Base-by-base conservation (phyloP, 2,888 invertebrate genomes). In the Glyphotaelius pellucidus region DNA sequence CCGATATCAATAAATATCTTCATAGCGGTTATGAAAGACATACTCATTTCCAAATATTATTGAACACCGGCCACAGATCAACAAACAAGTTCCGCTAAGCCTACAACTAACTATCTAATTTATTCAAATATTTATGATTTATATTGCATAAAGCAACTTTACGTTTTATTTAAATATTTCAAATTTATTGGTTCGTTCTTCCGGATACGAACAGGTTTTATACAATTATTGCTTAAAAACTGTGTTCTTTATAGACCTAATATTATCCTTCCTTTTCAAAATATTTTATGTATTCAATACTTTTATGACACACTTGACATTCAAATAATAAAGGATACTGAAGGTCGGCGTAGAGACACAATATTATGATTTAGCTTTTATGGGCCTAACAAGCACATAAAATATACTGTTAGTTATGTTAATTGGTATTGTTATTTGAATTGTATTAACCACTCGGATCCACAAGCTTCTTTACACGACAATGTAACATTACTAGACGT, bases 71-170 rank as follows among this genome's bases (percentile, higher is more conserved):
- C 67, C 31, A 84, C 85, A 38, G 31, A n/a, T 85, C 87, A 67
- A 31, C 1, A 87, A 87, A 87, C 87, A 67, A 87, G 87, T 87
- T 87, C 32, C 31, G n/a, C n/a, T 42, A 30, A 86, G 86, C 86
- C 12, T 30, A 47, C 42, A 42, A 25, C 32, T 67, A 14, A 32
- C 52, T 67, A 67, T 52, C 87, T 87, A 87, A 87, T 87, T 87
- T 87, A 87, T 67, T 31, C 87, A 67, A n/a, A 87, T 87, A 87
- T 87, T 47, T 90, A 88, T 87, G 86, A 80, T 88, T 91, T 52
- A 88, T 42, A 19, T 80, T 35, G n/a, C 80, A 5, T 52, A 32
- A 86, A n/a, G 47, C 42, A 80, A 19, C 25, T 38, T 86, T 30
- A 30, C 84, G 30, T 30, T 47, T 30, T 85, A 31, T 85, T 85